phyloP scores from a whole-genome alignment of 2,797 vertebrate species.

The Spheniscus humboldti region DNA sequence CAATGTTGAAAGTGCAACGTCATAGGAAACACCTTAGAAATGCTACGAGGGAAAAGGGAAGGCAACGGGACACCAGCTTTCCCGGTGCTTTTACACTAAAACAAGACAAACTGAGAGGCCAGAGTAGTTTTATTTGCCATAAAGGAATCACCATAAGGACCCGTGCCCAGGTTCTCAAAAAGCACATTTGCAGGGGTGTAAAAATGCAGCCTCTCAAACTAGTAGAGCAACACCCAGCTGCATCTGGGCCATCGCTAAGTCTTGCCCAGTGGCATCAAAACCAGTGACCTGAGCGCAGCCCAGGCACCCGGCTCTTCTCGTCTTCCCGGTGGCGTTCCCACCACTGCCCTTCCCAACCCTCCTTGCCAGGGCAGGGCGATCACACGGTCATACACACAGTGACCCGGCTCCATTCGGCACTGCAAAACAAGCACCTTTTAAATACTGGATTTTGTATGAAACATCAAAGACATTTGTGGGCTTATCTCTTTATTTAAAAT shows the following conservation, averaged over 20 bases:
- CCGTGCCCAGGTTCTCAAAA: neutral
- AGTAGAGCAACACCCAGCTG: neutral
- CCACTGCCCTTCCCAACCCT: neutral
- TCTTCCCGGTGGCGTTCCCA: neutral
- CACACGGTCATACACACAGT: fast-evolving
- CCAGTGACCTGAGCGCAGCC: neutral
- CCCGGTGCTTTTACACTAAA: neutral
- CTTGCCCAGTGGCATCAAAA: neutral
- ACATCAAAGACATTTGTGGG: neutral
- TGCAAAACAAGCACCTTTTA: neutral
- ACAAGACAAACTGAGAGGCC: neutral
- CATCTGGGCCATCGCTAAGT: neutral
- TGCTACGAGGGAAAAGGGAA: neutral
- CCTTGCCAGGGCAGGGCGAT: neutral
- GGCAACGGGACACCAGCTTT: neutral
- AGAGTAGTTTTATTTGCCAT: neutral
- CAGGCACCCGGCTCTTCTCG: neutral
- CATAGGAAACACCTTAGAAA: neutral
- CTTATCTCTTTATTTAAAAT: neutral
- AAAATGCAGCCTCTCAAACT: neutral
- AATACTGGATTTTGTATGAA: no score
- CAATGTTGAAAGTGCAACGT: fast-evolving
- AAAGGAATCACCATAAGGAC: neutral
- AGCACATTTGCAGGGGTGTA: neutral
- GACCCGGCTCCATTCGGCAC: neutral